Evolutionary conservation across 2,113 vertebrate species (phyloP).

Genomic region (Tragelaphus imberbis): DNA sequence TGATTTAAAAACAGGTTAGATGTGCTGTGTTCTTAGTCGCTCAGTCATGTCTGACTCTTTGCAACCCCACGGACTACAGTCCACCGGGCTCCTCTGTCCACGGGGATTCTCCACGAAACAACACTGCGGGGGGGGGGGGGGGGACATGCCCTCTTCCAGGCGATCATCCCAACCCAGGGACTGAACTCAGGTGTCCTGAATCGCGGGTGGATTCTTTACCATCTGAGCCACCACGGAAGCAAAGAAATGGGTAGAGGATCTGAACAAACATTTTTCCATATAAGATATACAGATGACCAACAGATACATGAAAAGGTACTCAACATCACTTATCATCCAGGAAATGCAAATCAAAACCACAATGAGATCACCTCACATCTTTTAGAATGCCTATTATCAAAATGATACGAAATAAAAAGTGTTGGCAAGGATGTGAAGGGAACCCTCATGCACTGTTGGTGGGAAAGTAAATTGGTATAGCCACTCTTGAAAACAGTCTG

Average conservation of each 20-base stretch:
- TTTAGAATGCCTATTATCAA: neutral
- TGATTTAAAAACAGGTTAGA: neutral
- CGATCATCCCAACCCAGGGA: neutral
- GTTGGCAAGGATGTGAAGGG: neutral
- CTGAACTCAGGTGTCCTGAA: neutral
- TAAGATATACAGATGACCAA: neutral
- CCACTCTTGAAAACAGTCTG: neutral
- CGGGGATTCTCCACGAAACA: neutral
- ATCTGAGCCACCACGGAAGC: neutral
- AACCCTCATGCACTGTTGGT: neutral
- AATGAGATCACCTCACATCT: neutral
- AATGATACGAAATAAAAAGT: neutral
- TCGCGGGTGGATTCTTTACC: neutral
- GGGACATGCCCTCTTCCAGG: neutral
- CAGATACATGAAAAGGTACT: neutral
- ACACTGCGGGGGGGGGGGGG: fast-evolving
- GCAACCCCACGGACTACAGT: neutral
- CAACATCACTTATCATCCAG: neutral
- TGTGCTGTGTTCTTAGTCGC: neutral
- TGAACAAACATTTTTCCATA: neutral
- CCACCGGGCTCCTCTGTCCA: neutral
- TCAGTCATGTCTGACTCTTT: neutral
- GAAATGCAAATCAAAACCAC: neutral
- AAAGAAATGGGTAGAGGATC: neutral
- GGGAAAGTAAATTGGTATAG: neutral